Evolutionary conservation across 2,113 vertebrate species (phyloP), one percentile per base, ranked within the genome.

Genomic region (Corythornis madagascariensis): DNA sequence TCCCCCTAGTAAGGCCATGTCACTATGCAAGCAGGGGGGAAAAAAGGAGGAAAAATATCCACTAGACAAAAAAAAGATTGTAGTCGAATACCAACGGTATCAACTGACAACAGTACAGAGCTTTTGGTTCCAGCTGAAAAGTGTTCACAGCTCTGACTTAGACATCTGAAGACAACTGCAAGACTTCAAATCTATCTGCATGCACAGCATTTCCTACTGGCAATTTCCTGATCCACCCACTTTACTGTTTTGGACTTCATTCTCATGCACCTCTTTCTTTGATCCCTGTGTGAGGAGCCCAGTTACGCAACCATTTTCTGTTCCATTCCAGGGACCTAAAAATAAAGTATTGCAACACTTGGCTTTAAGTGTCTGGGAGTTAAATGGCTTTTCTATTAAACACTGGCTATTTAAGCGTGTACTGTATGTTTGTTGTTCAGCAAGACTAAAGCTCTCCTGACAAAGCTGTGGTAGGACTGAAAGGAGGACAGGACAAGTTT

Each of bases 281-380:
- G 79, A 96, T 88, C 69, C 55, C 85, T 79, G 8, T 24, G 69
- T 26, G 80, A 93, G n/a, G 15, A 84, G 48, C 69, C 53, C 86
- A 61, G 52, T 94, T 95, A 92, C 3, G 13, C 88, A 96, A 91
- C 43, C 78, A 80, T 71, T 88, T 76, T 93, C 60, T 9, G 55
- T 85, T 95, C 89, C 92, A 78, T 91, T 92, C 88, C 90, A 91
- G 57, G 16, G 52, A 86, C 73, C 96, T 96, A 96, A 94, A 96
- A 96, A 96, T 96, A 95, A 94, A 93, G 83, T 84, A 69, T 96
- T 96, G 93, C 96, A 94, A 95, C 86, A 96, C 86, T 96, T 75
- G 80, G 88, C 90, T 92, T 52, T 63, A 71, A 72, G 65, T 35
- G 47, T 45, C 66, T 79, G 26, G n/a, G 70, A 82, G 77, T 70